phyloP scores from a whole-genome alignment of 2,113 vertebrate species.

The Notiomystis cincta region DNA sequence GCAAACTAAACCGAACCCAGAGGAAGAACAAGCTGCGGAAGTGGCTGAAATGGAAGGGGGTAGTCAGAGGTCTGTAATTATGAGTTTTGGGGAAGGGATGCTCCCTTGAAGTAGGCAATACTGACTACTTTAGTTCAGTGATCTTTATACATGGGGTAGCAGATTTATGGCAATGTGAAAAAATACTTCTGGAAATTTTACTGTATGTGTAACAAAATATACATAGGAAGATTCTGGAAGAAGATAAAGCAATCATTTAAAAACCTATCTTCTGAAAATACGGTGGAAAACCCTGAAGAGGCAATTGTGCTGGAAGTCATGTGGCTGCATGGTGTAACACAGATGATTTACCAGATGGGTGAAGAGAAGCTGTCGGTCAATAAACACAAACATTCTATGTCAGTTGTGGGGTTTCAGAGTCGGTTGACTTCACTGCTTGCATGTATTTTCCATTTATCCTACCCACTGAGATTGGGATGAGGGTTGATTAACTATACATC shows the following conservation, averaged over 20 bases:
- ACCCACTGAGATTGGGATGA: background rate
- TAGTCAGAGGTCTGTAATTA: background rate
- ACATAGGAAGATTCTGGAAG: background rate
- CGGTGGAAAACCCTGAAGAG: background rate
- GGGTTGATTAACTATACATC: background rate
- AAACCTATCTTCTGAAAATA: background rate
- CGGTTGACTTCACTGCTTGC: background rate
- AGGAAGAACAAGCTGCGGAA: background rate
- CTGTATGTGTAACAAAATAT: background rate
- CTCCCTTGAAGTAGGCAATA: background rate
- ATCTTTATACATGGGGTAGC: background rate
- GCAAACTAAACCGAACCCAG: background rate
- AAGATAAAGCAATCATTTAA: background rate
- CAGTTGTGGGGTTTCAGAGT: background rate
- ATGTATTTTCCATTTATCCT: background rate
- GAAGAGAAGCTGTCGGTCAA: background rate
- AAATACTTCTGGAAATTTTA: background rate
- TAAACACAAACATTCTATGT: background rate
- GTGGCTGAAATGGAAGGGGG: background rate
- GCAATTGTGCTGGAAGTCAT: background rate
- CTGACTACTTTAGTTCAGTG: background rate
- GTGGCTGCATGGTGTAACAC: background rate
- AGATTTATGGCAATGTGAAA: background rate
- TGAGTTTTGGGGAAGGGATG: background rate
- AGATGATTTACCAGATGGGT: background rate